These are phyloP conservation scores for Ardeotis arabs DNA, from an alignment of 2,113 vertebrate genomes.

Conservation along the genomic window DNA sequence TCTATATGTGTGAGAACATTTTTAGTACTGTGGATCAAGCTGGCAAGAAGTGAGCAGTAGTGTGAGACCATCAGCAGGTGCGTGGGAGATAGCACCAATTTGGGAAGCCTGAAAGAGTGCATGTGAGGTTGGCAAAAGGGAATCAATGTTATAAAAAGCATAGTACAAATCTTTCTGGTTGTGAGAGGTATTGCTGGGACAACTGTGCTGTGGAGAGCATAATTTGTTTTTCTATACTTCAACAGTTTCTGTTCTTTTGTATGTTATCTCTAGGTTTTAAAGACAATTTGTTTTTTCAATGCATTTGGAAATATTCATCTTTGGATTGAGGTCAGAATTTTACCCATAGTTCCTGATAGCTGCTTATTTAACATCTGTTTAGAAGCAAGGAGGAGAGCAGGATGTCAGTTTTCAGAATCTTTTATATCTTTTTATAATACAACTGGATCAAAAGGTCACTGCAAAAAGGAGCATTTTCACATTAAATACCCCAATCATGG, in stretches of 20 bases:
- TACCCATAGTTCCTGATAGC: not conserved
- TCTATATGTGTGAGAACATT: not conserved
- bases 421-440: not conserved
- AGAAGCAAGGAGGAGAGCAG: not conserved
- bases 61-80: slow-evolving; percentile 45
- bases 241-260: not conserved
- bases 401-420: not conserved
- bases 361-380: not conserved
- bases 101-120: not conserved
- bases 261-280: not conserved
- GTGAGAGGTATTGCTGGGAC: not conserved
- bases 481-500: not conserved
- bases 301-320: not conserved
- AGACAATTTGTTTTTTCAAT: not conserved
- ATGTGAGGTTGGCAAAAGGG: not conserved
- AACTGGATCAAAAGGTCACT: not conserved
- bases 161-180: not conserved
- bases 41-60: slow-evolving; percentile 30
- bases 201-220: not conserved
- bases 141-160: not conserved
- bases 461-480: not conserved
- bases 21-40: not conserved
- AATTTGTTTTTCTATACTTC: not conserved
- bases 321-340: not conserved
- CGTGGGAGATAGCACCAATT: not conserved